Conservation (phyloP, 2,113 vertebrate genomes). For the Acanthisitta chloris region DNA sequence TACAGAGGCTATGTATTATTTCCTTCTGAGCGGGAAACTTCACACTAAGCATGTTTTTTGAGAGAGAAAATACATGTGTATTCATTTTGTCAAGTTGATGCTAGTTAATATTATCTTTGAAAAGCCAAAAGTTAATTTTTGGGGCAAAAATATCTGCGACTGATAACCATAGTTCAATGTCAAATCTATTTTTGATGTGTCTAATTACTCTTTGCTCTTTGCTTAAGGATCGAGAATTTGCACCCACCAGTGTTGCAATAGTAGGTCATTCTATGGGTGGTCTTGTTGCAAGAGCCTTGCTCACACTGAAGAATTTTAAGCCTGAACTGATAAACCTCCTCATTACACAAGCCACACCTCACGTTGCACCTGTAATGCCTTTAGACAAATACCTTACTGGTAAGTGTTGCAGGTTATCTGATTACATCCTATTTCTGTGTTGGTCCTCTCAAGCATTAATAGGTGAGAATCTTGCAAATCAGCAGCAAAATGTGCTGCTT, state of each 20-base stretch:
- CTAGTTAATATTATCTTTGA: background rate
- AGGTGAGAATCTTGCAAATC: background rate
- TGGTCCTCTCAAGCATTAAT: background rate
- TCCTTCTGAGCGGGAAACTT: background rate
- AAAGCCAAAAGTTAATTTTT: background rate
- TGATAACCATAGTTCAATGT: background rate
- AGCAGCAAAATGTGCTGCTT: background rate
- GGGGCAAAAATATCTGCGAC: accelerated
- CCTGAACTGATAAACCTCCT: constrained; percentile 88
- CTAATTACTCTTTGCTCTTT: background rate
- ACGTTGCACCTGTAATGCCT: constrained; percentile 89
- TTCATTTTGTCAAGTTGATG: background rate
- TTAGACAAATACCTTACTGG: constrained; percentile 88
- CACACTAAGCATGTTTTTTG: background rate
- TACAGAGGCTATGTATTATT: background rate
- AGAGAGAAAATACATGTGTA: background rate
- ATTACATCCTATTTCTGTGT: background rate
- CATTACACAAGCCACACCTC: constrained; percentile 95
- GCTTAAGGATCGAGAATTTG: constrained; percentile 77
- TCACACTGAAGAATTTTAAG: constrained; percentile 90
- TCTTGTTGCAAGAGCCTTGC: constrained; percentile 90
- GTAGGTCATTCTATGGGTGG: constrained; percentile 99
- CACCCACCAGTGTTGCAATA: constrained; percentile 86
- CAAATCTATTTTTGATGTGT: background rate
- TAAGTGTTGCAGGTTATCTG: constrained; percentile 37